Evolutionary conservation across 2,888 invertebrate species (phyloP), one percentile per base, ranked within the genome.

Genomic region (Mesorhabditis spiculigera): DNA sequence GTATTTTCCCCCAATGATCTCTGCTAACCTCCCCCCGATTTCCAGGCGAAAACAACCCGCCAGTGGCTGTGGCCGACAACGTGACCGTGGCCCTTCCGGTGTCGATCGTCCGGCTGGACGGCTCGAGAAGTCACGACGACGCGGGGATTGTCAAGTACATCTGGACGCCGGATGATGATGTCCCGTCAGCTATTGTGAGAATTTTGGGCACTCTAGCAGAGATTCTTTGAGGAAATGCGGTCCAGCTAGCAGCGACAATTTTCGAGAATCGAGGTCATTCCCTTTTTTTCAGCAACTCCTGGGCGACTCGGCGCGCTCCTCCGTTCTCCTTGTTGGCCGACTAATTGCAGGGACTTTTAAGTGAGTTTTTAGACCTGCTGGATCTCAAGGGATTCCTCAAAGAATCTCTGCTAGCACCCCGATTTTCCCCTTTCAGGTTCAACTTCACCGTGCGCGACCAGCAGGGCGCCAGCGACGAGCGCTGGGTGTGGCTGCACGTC

Each of bases 161-260:
- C 66, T 75, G 76, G 76, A 66, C 44, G 41, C 75, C 76, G 5
- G 65, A 65, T 13, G 76, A 75, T 43, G 70, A 73, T 66, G 75
- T 76, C 61, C 75, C 76, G 5, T 75, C 76, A 5, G 45, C 66
- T 63, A 68, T 75, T 67, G 75, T 75, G 43, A n/a, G 65, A 16
- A n/a, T 66, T 41, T n/a, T 8, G 43, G 5, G n/a, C 28, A 5
- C 5, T 43, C 5, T 65, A 58, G 5, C 16, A 42, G n/a, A 50
- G 58, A 50, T 13, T 3, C n/a, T 50, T 50, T 50, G 8, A n/a
- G n/a, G 8, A 50, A 50, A 2, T 13, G n/a, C 58, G n/a, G 58
- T 50, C 6, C 50, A 50, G 58, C 10, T 50, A n/a, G 8, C 58
- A 50, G 8, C n/a, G 8, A 50, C 10, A n/a, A 50, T 50, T 50